Evolutionary conservation across 2,113 vertebrate genomes (phyloP), one percentile per base, ranked within the genome.

Genomic region (Prochilodus magdalenae): DNA sequence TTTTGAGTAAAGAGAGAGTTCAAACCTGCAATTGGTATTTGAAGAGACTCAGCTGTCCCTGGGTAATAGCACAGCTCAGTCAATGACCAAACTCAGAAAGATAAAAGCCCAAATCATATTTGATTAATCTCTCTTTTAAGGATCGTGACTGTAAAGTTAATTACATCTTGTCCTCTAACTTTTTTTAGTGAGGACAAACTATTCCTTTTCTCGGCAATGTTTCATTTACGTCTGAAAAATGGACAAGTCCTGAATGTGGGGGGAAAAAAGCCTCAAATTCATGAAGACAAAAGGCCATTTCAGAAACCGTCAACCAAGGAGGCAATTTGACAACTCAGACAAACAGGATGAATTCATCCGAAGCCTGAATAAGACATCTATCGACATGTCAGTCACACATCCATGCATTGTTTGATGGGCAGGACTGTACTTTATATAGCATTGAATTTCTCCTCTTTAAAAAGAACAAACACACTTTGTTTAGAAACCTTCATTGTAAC

Each of bases 401-500:
- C 71, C 55, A 70, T 70, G 44, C 65, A 75, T 82, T 85, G 80
- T 82, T 79, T 53, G 57, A 73, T 44, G 36, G 77, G 29, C 36
- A 26, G 36, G 49, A 30, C 22, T 71, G 29, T 57, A 80, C 36
- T 57, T 80, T 80, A 59, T 72, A 26, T 49, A 73, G 57, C 27
- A 51, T 63, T 74, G 36, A 77, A 65, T 65, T 18, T 71, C n/a
- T 81, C 67, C 40, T 62, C 10, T 74, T 44, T 33, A 67, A 74
- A 13, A 77, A 72, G 60, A 74, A 67, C 47, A 73, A 76, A 84
- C 53, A 26, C 27, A 29, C 40, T 44, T n/a, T 74, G 65, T 33
- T 65, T 24, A 29, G 30, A 67, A 67, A 77, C 18, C 5, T 55
- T 73, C 5, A 70, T 6, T 44, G 51, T 47, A 77, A 49, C 22